Conservation (phyloP, 2,888 invertebrate species). For the Micropterix aruncella region DNA sequence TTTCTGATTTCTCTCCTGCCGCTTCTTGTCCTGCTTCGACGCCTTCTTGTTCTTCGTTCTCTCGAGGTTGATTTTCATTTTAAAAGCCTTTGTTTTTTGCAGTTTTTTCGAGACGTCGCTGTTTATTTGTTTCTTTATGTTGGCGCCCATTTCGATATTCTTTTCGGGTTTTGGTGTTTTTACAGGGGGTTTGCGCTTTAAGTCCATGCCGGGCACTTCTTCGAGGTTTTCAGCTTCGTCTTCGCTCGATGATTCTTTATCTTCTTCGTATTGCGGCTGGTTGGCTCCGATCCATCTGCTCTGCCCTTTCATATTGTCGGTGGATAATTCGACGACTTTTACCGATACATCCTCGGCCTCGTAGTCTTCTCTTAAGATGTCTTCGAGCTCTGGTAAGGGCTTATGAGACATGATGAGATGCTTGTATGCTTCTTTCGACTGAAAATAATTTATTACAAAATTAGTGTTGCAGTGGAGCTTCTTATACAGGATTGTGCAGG, state of each 20-base stretch:
- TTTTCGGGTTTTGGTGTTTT: constrained; percentile 16
- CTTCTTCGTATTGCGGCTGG: constrained; percentile 25
- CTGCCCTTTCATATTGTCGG: constrained; percentile 53
- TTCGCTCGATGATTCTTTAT: constrained; percentile 19
- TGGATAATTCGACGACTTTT: constrained; percentile 60
- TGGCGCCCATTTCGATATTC: constrained; percentile 22
- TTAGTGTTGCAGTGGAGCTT: no score
- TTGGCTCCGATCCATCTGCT: constrained; percentile 63
- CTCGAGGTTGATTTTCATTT: constrained; percentile 59
- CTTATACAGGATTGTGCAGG: no score
- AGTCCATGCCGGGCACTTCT: constrained; percentile 34
- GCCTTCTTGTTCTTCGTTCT: constrained; percentile 56
- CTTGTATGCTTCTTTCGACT: constrained; percentile 57
- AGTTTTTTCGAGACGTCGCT: constrained; percentile 57
- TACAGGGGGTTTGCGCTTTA: constrained; percentile 18
- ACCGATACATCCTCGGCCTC: constrained; percentile 67
- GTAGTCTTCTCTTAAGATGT: constrained; percentile 54
- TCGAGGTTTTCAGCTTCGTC: constrained; percentile 17
- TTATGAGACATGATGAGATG: constrained; percentile 57
- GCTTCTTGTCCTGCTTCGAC: constrained; percentile 4
- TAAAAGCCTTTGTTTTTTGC: constrained; percentile 63
- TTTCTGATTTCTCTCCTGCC: not conserved
- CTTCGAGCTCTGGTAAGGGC: constrained; percentile 54
- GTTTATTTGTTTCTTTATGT: constrained; percentile 54
- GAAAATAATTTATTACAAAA: no score